These are phyloP conservation scores for Phasianus colchicus DNA, from an alignment of 2,113 vertebrate species.

Conservation along the genomic window DNA sequence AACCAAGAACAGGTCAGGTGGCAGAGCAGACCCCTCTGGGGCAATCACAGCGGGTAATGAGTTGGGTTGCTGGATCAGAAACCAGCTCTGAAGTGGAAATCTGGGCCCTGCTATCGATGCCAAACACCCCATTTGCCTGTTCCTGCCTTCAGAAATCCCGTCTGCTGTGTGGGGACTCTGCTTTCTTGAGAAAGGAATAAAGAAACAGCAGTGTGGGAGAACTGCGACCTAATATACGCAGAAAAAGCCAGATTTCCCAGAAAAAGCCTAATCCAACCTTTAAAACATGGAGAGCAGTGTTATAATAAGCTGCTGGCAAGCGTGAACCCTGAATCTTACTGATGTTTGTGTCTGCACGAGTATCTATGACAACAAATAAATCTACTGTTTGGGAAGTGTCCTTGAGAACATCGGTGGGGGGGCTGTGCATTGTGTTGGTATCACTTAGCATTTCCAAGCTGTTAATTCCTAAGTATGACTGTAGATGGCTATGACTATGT, in stretches of 20 bases:
- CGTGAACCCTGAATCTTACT: not conserved
- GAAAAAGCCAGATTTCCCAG: not conserved
- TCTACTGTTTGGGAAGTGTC: not conserved
- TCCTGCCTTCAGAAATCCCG: not conserved
- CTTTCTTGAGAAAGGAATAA: not conserved
- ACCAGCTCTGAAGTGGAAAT: constrained; percentile 26
- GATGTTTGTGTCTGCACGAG: constrained; percentile 19
- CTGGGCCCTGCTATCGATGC: not conserved
- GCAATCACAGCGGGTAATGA: not conserved
- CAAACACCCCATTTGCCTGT: not conserved
- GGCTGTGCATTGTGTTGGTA: not conserved
- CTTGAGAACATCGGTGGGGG: not conserved
- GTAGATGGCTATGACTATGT: not conserved
- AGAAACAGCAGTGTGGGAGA: not conserved
- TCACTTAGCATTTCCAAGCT: not conserved
- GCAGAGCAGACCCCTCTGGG: not conserved
- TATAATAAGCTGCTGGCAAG: constrained; percentile 11
- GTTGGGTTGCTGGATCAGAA: not conserved
- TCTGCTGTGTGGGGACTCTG: not conserved
- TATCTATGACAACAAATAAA: constrained; percentile 62
- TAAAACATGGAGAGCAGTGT: not conserved
- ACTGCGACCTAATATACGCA: not conserved
- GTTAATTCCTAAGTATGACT: constrained; percentile 22
- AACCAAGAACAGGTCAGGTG: not conserved
- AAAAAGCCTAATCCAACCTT: not conserved